Evolutionary conservation across 2,888 invertebrate genomes (phyloP).

Genomic region (Tetranychus piercei): DNA sequence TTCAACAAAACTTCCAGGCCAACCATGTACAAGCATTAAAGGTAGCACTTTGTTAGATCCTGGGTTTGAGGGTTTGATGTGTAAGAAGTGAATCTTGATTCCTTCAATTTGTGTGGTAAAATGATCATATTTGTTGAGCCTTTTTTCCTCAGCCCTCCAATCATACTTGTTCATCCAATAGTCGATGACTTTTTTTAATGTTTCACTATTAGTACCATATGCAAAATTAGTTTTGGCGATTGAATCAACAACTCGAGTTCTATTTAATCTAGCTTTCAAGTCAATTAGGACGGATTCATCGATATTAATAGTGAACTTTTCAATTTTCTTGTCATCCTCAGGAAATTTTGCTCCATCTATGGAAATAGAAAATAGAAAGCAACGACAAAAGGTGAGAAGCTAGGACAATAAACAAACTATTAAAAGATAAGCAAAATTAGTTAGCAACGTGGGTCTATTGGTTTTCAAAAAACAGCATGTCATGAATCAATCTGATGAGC

Average conservation of each 20-base stretch:
- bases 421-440: no score
- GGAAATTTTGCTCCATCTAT: slow-evolving; percentile 2
- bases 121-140: slow-evolving; percentile 54
- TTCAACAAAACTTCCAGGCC: slow-evolving; percentile 66
- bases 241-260: slow-evolving; percentile 30
- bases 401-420: no score
- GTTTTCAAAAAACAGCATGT: no score
- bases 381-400: background rate
- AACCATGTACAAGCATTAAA: slow-evolving; percentile 56
- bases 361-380: background rate
- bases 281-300: slow-evolving; percentile 15
- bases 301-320: background rate
- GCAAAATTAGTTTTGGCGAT: slow-evolving; percentile 44
- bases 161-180: slow-evolving; percentile 60
- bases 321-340: background rate
- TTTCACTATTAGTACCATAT: slow-evolving; percentile 59
- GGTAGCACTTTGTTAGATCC: slow-evolving; percentile 2
- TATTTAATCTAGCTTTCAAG: slow-evolving; percentile 42
- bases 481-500: no score
- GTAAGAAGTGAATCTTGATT: slow-evolving; percentile 46
- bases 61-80: background rate
- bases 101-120: slow-evolving; percentile 58
- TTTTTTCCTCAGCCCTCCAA: slow-evolving; percentile 47
- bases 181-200: slow-evolving; percentile 46
- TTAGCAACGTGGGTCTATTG: no score